Evolutionary conservation across 1,140 invertebrate genomes (phyloP), one percentile per base, ranked within the genome.

Genomic region (Hypsibius dujardini): DNA sequence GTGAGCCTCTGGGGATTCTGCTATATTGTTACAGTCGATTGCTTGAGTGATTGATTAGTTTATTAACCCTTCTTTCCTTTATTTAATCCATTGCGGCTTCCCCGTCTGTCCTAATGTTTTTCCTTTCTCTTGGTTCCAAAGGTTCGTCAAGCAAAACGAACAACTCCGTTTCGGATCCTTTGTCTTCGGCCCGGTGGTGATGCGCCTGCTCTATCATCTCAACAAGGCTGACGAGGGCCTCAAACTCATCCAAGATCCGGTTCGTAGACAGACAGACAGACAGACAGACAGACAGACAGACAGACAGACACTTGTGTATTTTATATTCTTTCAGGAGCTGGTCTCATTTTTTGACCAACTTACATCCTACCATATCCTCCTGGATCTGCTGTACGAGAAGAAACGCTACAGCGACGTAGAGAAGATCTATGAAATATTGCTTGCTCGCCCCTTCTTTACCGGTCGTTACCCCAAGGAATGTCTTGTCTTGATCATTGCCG

Each of bases 161-260:
- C 83, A 87, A 73, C 75, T 87, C 47, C 80, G 88, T 72, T 90
- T 90, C 84, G 85, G 87, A 28, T 86, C 82, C 74, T 91, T 86
- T 80, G 77, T 86, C 7, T 91, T 91, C 85, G 89, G 90, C 1
- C 88, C 89, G 40, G 85, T 91, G 7, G 81, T 88, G 0, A 90
- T 92, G 88, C 81, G 90, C 74, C 83, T 88, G 79, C 86, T 86
- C 73, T 81, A 90, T 76, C 79, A 84, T 75, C 77, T 89, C 2
- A 85, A 89, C 76, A 83, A 86, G 76, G 84, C 87, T 42, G 80
- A 85, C 70, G 75, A 84, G 70, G 88, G 88, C 40, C 74, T 88
- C 2, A 74, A 85, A 75, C 81, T 75, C 45, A 73, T 77, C n/a
- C 75, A 74, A 45, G 75, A 78, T 72, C 47, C 72, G 69, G 74